phyloP scores from a whole-genome alignment of 2,113 vertebrate genomes.

The Aplodontia rufa region DNA sequence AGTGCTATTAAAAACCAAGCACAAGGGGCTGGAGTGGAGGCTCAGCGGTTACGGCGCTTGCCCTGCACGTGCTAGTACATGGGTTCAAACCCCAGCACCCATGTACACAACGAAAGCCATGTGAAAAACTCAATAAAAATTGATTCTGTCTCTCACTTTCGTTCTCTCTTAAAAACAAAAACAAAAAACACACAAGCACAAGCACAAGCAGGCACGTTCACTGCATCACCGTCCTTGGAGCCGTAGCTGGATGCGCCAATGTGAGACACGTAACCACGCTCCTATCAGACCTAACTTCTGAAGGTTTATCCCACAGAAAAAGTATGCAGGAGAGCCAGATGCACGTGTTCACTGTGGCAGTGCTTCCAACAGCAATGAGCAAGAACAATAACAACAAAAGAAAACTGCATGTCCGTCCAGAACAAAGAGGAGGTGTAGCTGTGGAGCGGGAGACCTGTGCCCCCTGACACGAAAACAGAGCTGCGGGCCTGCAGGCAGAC shows the following conservation, averaged over 20 bases:
- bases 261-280: background rate
- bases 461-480: background rate
- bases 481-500: background rate
- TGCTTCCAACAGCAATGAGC: background rate
- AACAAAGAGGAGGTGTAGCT: background rate
- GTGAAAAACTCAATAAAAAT: no score
- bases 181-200: no score
- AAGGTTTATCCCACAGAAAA: background rate
- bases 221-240: background rate
- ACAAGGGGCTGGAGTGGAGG: no score
- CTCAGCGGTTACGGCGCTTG: no score
- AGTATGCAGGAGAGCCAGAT: background rate
- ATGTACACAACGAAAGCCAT: no score
- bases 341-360: background rate
- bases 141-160: no score
- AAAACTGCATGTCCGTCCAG: background rate
- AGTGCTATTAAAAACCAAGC: background rate
- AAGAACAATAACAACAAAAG: background rate
- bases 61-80: no score
- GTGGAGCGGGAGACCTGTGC: background rate
- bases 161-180: no score
- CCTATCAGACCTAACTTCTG: background rate
- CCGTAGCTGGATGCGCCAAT: no score
- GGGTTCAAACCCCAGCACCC: no score
- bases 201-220: no score